A percentile compares a stretch with the other conserved stretches of the same genome.
Conservation (phyloP, 2,113 vertebrate genomes). For the Oreocharis arfaki region DNA sequence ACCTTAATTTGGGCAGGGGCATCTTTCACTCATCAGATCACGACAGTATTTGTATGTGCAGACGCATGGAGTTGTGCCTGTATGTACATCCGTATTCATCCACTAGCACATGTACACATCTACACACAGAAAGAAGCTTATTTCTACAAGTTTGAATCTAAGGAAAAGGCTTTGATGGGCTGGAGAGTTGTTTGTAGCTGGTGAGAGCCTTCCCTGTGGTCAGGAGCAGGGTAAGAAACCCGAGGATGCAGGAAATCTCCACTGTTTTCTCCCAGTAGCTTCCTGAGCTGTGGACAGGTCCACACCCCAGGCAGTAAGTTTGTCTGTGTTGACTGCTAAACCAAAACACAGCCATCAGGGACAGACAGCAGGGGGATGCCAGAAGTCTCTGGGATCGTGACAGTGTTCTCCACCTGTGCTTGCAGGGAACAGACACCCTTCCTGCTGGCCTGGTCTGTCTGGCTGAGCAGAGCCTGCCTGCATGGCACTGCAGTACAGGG, state of each 20-base stretch:
- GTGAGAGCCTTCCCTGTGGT: background rate
- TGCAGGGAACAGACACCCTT: background rate
- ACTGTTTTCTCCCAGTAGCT: background rate
- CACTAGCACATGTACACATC: background rate
- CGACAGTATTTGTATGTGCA: background rate
- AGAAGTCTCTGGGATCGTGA: background rate
- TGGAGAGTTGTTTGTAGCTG: background rate
- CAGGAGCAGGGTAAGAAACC: background rate
- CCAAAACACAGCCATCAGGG: background rate
- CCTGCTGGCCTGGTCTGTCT: background rate
- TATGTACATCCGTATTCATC: background rate
- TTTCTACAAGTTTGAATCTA: background rate
- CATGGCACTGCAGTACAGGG: rapidly evolving
- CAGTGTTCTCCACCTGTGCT: background rate
- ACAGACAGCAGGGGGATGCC: background rate
- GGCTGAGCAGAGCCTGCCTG: background rate
- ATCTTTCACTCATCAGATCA: background rate
- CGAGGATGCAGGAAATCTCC: background rate
- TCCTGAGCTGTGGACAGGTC: background rate
- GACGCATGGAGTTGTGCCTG: background rate
- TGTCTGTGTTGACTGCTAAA: background rate
- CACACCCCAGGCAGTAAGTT: background rate
- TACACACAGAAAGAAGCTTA: background rate
- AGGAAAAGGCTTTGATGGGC: background rate
- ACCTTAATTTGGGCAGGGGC: background rate